phyloP scores from a whole-genome alignment of 2,797 vertebrate genomes.

The Chelmon rostratus region DNA sequence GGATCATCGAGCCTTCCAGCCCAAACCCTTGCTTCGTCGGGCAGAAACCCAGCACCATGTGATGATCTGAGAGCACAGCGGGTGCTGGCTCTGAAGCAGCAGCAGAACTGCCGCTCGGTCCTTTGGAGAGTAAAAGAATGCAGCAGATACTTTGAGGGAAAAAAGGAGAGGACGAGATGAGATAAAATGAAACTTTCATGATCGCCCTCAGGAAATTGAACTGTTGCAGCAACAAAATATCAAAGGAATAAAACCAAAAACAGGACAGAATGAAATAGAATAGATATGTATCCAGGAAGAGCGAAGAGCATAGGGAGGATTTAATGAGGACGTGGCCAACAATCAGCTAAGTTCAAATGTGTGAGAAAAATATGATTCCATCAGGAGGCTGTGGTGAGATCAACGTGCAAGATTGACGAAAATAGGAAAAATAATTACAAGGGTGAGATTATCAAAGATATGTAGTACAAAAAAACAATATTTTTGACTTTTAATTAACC shows the following conservation, averaged over 20 bases:
- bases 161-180: slow-evolving; percentile 35
- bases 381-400: background rate
- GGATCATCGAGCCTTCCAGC: slow-evolving; percentile 24
- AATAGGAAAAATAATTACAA: background rate
- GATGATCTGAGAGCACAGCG: slow-evolving; percentile 58
- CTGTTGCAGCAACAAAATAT: slow-evolving; percentile 45
- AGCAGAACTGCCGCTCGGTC: slow-evolving; percentile 11
- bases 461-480: background rate
- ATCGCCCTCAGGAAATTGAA: slow-evolving; percentile 51
- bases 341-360: background rate
- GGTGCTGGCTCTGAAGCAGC: slow-evolving; percentile 44
- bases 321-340: background rate
- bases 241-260: slow-evolving; percentile 31
- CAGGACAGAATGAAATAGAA: slow-evolving; percentile 8
- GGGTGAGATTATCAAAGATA: background rate
- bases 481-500: background rate
- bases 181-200: slow-evolving; percentile 68
- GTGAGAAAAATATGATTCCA: background rate
- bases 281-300: background rate
- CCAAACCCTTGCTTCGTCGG: slow-evolving; percentile 44
- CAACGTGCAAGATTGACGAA: background rate
- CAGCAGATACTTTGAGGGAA: slow-evolving; percentile 42
- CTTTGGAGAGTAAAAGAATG: slow-evolving; percentile 49
- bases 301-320: background rate
- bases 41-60: slow-evolving; percentile 43